These are phyloP conservation scores for Thymelicus sylvestris DNA, from an alignment of 2,888 invertebrate species.

Conservation along the genomic window DNA sequence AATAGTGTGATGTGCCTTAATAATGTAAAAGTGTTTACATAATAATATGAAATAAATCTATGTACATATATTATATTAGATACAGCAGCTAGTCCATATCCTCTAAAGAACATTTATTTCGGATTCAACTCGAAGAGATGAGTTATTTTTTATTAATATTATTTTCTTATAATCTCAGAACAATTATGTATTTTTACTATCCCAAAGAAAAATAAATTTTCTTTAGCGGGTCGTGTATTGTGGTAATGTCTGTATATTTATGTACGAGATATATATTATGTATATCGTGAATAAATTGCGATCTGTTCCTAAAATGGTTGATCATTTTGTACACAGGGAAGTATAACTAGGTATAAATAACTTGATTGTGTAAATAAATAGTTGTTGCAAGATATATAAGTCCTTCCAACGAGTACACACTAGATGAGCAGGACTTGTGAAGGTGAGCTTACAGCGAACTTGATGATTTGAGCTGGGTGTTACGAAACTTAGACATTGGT, in stretches of 20 bases:
- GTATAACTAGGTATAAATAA: conserved; percentile 26
- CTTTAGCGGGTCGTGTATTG: conserved; percentile 43
- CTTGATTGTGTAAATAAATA: conserved; percentile 33
- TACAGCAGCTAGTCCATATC: conserved; percentile 34
- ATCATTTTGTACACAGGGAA: conserved; percentile 59
- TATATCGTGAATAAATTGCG: conserved; percentile 69
- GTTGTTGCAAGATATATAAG: conserved; percentile 30
- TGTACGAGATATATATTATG: conserved; percentile 56
- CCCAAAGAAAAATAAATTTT: conserved; percentile 31
- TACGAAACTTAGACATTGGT: conserved; percentile 68
- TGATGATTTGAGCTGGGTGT: conserved; percentile 84
- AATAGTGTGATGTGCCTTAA: conserved; percentile 47
- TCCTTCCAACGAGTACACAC: conserved; percentile 15
- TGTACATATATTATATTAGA: conserved; percentile 41
- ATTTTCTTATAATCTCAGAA: neutral
- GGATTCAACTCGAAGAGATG: neutral
- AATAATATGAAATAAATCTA: conserved; percentile 28
- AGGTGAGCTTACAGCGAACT: conserved; percentile 57
- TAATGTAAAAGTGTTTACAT: conserved; percentile 40
- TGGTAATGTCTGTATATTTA: conserved; percentile 52
- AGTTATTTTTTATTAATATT: too few species aligned
- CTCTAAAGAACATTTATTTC: conserved; percentile 44
- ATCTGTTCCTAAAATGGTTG: conserved; percentile 83
- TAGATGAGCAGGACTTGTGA: conserved; percentile 25
- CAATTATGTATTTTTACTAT: conserved; percentile 24